Evolutionary conservation across 2,113 vertebrate species (phyloP).

Genomic region (Diadophis punctatus): DNA sequence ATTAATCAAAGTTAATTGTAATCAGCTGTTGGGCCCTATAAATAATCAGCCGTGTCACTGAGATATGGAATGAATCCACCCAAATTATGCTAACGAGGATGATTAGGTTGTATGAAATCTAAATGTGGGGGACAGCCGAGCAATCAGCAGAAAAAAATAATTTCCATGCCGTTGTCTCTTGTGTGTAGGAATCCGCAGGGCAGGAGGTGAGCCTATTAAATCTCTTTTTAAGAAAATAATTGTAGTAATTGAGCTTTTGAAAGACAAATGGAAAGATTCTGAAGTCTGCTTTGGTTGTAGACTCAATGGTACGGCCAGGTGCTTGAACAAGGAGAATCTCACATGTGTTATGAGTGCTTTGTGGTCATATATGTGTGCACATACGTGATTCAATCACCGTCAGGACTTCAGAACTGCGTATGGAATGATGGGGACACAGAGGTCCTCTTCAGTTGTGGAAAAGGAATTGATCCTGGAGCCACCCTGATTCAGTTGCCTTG

Average conservation of each 20-base stretch:
- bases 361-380: not conserved
- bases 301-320: not conserved
- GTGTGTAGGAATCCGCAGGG: conserved; percentile 13
- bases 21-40: conserved; percentile 50
- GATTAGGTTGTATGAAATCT: conserved; percentile 57
- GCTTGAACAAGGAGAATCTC: not conserved
- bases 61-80: conserved; percentile 56
- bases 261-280: not conserved
- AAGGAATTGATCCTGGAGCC: not conserved
- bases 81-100: conserved; percentile 60
- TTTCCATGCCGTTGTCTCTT: conserved; percentile 18
- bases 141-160: conserved; percentile 52
- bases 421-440: not conserved
- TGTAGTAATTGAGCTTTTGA: conserved; percentile 14
- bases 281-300: not conserved
- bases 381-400: not conserved
- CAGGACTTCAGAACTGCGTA: not conserved
- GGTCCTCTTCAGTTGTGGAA: not conserved
- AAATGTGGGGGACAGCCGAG: conserved; percentile 45
- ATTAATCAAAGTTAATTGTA: conserved; percentile 68
- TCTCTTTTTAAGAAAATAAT: conserved; percentile 19
- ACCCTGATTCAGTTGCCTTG: not conserved
- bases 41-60: conserved; percentile 64
- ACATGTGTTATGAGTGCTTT: no score
- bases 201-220: conserved; percentile 48